phyloP scores from a whole-genome alignment of 2,888 invertebrate genomes.

The Volucella zonaria region DNA sequence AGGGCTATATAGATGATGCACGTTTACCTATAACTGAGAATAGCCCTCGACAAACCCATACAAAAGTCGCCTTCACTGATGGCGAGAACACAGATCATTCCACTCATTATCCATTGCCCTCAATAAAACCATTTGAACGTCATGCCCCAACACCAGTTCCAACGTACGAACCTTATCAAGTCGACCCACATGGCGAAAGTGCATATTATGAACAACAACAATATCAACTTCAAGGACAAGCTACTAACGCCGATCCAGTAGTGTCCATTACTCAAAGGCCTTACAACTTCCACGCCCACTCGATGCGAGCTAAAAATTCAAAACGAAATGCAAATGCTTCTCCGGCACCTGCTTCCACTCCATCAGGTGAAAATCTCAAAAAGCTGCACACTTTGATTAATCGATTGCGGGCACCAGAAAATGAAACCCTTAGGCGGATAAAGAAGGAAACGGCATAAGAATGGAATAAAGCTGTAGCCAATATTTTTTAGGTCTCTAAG shows the following conservation, averaged over 20 bases:
- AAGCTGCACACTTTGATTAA: constrained; percentile 38
- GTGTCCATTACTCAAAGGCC: constrained; percentile 79
- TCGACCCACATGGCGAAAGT: constrained; percentile 64
- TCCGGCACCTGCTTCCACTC: constrained; percentile 30
- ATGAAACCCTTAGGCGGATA: constrained; percentile 17
- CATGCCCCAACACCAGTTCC: constrained; percentile 74
- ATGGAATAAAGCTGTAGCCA: constrained; percentile 71
- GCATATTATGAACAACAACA: constrained; percentile 44
- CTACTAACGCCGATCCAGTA: constrained; percentile 67
- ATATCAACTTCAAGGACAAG: constrained; percentile 50
- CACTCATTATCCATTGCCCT: constrained; percentile 77
- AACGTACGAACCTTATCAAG: constrained; percentile 74
- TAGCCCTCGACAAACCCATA: constrained; percentile 81
- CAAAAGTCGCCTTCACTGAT: constrained; percentile 80
- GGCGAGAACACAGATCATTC: constrained; percentile 76
- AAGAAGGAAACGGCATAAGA: constrained; percentile 73
- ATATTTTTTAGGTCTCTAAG: constrained; percentile 72
- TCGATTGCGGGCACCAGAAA: constrained; percentile 37
- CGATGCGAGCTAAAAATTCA: constrained; percentile 46
- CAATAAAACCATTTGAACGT: constrained; percentile 77
- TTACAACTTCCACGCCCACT: constrained; percentile 80
- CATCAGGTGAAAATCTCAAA: constrained; percentile 46
- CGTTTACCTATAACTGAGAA: constrained; percentile 79
- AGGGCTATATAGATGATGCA: constrained; percentile 45
- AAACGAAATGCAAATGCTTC: constrained; percentile 68